Evolutionary conservation across 2,888 invertebrate genomes (phyloP).

Genomic region (Drosophila merina): DNA sequence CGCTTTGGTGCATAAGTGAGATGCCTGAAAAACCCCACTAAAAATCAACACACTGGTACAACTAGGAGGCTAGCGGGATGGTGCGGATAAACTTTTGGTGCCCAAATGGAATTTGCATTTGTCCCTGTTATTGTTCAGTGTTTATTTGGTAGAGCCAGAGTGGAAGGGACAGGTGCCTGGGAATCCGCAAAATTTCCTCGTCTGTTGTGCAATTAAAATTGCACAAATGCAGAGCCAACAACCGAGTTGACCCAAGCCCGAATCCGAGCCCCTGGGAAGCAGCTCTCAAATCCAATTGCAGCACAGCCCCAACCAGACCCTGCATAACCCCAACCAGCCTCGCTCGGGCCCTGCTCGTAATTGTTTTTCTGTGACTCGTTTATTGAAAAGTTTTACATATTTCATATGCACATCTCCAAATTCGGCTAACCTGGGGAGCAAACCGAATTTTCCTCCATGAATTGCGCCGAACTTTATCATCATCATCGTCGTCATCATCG

Average conservation of each 20-base stretch:
- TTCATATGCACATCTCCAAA: slow-evolving; percentile 30
- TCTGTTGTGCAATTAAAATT: slow-evolving; percentile 59
- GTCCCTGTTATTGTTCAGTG: slow-evolving; percentile 55
- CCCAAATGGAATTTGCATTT: slow-evolving; percentile 56
- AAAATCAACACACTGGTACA: slow-evolving; percentile 41
- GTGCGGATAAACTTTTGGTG: slow-evolving; percentile 58
- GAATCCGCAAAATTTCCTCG: slow-evolving; percentile 44
- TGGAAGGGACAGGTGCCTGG: slow-evolving; percentile 1
- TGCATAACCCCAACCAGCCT: slow-evolving; percentile 1
- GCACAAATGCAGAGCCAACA: slow-evolving; percentile 45
- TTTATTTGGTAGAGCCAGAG: slow-evolving; percentile 15
- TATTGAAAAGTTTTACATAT: slow-evolving; percentile 71
- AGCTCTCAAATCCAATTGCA: slow-evolving; percentile 39
- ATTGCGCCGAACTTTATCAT: slow-evolving; percentile 55
- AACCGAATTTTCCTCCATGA: slow-evolving; percentile 57
- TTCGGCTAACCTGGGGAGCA: slow-evolving; percentile 35
- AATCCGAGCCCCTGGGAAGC: background rate
- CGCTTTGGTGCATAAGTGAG: slow-evolving; percentile 37
- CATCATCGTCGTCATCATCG: slow-evolving; percentile 47
- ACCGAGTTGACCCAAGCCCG: slow-evolving; percentile 25
- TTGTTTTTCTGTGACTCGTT: slow-evolving; percentile 72
- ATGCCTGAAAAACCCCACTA: slow-evolving; percentile 27
- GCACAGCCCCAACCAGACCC: slow-evolving; percentile 1
- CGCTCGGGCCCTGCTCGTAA: slow-evolving; percentile 36
- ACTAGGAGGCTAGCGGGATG: background rate